Evolutionary conservation across 2,113 vertebrate species (phyloP).

Genomic region (Ailuropoda melanoleuca): DNA sequence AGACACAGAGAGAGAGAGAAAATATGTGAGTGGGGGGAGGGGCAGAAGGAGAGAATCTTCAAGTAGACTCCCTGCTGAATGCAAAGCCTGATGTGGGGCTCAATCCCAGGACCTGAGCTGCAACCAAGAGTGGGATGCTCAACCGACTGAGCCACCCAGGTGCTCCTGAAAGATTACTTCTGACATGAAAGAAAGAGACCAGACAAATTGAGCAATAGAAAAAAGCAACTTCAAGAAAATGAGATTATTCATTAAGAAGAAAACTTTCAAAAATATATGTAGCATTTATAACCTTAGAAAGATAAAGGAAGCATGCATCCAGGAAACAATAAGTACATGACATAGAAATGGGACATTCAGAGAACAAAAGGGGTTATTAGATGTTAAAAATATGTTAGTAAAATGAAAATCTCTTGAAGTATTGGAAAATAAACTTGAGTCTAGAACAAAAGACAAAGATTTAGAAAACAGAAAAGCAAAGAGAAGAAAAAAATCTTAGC

Average conservation of each 20-base stretch:
- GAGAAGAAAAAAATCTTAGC: background rate
- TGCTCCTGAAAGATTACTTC: background rate
- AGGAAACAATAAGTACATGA: background rate
- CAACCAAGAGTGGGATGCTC: background rate
- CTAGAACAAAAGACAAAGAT: background rate
- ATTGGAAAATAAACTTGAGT: background rate
- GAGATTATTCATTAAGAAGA: background rate
- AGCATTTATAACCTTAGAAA: background rate
- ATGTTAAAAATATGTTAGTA: background rate
- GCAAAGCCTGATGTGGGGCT: background rate
- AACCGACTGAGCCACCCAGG: background rate
- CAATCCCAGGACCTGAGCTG: background rate
- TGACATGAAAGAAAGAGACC: background rate
- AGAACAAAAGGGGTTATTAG: background rate
- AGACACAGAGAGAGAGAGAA: too few relatives aligned
- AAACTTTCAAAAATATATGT: background rate
- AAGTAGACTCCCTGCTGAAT: background rate
- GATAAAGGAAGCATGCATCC: background rate
- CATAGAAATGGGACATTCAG: background rate
- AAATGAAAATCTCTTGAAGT: background rate
- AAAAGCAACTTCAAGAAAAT: background rate
- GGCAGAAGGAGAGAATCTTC: background rate
- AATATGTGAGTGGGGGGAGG: background rate
- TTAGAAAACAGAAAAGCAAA: background rate
- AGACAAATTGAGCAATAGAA: background rate